Percentiles rank a stretch among this genome's conserved stretches.
phyloP scores from a whole-genome alignment of 2,113 vertebrate species.

The Aspiorhynchus laticeps region DNA sequence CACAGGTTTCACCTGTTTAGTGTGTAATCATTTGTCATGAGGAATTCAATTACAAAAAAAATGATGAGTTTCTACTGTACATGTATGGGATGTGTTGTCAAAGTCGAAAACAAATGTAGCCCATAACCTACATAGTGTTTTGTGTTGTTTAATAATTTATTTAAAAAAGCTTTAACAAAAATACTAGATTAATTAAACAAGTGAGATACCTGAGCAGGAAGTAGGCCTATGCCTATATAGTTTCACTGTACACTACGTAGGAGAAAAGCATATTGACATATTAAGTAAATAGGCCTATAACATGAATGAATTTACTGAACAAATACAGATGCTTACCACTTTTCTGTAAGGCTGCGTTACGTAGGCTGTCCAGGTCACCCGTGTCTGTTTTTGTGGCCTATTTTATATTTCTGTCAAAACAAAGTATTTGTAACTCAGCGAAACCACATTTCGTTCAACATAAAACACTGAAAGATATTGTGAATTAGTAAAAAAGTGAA shows the following conservation, averaged over 20 bases:
- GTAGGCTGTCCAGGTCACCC: not conserved
- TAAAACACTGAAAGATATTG: not conserved
- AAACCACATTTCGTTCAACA: not conserved
- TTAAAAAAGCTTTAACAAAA: not conserved
- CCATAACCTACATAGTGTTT: not conserved
- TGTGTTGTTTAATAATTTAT: not conserved
- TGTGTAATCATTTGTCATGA: not conserved
- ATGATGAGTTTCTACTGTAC: not conserved
- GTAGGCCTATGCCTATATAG: not conserved
- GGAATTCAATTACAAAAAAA: not conserved
- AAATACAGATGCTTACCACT: not conserved
- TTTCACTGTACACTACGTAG: not conserved
- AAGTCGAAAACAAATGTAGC: not conserved
- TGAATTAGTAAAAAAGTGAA: not conserved
- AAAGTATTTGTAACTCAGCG: not conserved
- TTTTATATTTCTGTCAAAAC: not conserved
- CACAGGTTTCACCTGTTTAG: slow-evolving; percentile 52
- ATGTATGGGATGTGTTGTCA: not conserved
- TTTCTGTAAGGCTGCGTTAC: not conserved
- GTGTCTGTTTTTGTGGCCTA: not conserved
- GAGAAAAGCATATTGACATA: not conserved
- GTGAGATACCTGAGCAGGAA: not conserved
- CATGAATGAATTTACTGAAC: not conserved
- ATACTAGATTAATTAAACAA: not conserved
- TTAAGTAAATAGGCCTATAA: not conserved